Evolutionary conservation across 2,888 invertebrate species (phyloP), one percentile per base, ranked within the genome.

Genomic region (Lasius platythorax): DNA sequence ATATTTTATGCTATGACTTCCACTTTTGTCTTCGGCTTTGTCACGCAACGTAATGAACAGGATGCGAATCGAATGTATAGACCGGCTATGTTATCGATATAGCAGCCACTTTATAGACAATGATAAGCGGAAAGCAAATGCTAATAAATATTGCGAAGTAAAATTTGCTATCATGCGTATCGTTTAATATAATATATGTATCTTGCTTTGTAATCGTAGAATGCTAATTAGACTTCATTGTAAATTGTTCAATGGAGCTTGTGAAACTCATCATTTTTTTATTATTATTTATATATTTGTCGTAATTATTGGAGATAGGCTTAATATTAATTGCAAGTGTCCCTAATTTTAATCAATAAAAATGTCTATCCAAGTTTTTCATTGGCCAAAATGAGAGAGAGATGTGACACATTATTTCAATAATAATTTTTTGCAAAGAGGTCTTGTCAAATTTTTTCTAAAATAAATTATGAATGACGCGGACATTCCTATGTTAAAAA

Each of bases 11-110:
- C 12, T n/a, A 12, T 15, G 28, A 6, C 23, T 33, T 30, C n/a
- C n/a, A n/a, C 63, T 75, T 63, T 15, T 46, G 18, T 40, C 74
- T 61, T 61, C n/a, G 6, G 46, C 9, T 75, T 63, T 12, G 63
- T 75, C 74, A 75, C 46, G 74, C 63, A n/a, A 75, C 8, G 9
- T 46, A 28, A 72, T 43, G 1, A 75, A 15, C 30, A n/a, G 23
- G 15, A 63, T 75, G 28, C 3, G 3, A 75, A 23, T 46, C 58
- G 23, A 40, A 40, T n/a, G n/a, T 53, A 40, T 40, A 40, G n/a
- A 43, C 12, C 11, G 12, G 2, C n/a, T 23, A 58, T 40, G n/a
- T 37, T n/a, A 66, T 12, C 1, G 43, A 40, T 66, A 66, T 18
- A 66, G 43, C 12, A 12, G 43, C 23, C 23, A 28, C 23, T 40